Evolutionary conservation across 2,888 invertebrate species (phyloP).

Genomic region (Temnothorax unifasciatus): DNA sequence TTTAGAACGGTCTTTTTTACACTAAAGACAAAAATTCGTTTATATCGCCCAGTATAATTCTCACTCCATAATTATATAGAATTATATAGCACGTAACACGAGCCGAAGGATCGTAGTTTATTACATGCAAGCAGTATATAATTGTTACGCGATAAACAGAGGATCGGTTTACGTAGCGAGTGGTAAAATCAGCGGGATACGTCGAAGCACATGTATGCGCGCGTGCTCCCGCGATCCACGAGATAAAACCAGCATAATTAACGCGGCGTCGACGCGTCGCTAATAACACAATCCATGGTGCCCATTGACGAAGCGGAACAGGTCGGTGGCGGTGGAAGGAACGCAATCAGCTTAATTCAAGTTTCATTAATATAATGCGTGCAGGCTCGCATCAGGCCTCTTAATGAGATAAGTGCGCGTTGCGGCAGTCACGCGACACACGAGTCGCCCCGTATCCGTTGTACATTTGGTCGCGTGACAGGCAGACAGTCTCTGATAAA

Average conservation of each 20-base stretch:
- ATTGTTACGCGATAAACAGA: slow-evolving; percentile 44
- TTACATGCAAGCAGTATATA: slow-evolving; percentile 5
- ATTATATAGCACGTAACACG: slow-evolving; percentile 4
- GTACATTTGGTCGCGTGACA: slow-evolving; percentile 79
- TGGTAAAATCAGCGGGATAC: slow-evolving; percentile 49
- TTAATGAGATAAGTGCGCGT: slow-evolving; percentile 78
- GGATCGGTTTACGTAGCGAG: slow-evolving; percentile 49
- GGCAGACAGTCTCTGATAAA: slow-evolving; percentile 72
- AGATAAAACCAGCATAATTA: slow-evolving; percentile 71
- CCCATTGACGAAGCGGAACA: slow-evolving; percentile 36
- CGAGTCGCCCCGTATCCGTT: slow-evolving; percentile 63
- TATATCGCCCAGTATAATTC: neutral
- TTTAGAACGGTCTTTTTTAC: neutral
- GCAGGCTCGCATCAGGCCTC: slow-evolving; percentile 67
- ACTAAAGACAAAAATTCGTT: neutral
- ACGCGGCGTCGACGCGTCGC: slow-evolving; percentile 50
- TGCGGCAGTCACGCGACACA: slow-evolving; percentile 78
- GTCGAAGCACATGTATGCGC: slow-evolving; percentile 26
- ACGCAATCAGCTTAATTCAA: slow-evolving; percentile 80
- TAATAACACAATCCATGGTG: slow-evolving; percentile 63
- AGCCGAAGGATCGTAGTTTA: slow-evolving; percentile 11
- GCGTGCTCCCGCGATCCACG: slow-evolving; percentile 7
- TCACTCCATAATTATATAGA: slow-evolving; percentile 13
- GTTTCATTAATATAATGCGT: slow-evolving; percentile 82
- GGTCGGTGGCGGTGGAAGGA: slow-evolving; percentile 25